Evolutionary conservation across 2,797 vertebrate genomes (phyloP), one percentile per base, ranked within the genome.

Genomic region (Enteromius fasciolatus): DNA sequence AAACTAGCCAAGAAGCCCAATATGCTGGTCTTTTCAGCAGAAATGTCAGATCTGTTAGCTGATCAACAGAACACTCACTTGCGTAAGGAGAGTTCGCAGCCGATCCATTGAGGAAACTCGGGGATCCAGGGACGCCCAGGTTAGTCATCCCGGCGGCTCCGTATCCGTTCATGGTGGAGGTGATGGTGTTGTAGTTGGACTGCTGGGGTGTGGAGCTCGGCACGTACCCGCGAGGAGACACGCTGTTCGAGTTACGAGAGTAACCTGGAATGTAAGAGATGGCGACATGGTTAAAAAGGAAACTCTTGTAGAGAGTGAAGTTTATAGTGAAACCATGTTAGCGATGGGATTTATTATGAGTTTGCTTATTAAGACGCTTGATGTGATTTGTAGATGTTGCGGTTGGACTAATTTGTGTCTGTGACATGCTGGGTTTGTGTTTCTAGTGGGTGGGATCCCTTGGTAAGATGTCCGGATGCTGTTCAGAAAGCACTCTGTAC

Each of bases 41-140:
- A 50, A 50, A 52, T 17, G 50, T 25, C 18, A 23, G 39, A 41
- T 52, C 36, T 72, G 23, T 33, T 68, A 18, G 54, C 9, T 23
- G 57, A 3, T 23, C 8, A 23, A 20, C n/a, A 46, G 68, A 66
- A 69, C 73, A 96, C 97, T 98, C 93, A 99, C 97, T 98, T 93
- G 97, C 96, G 33, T 98, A 99, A 81, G 97, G 97, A 3, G 97
- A 98, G 91, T 96, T 97, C 91, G 96, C 95, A 0, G 96, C 93
- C 87, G 97, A 96, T 82, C 97, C 97, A 14, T 97, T 98, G 89
- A 98, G 97, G 93, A 98, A 99, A 91, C 96, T 96, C 36, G 97
- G 97, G 25, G 97, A 99, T 2, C 95, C 96, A 0, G 97, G 96
- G 2, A 97, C 96, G 0, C 96, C 96, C 54, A 99, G 96, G 87